Base-by-base conservation (phyloP, 2,888 invertebrate genomes). In the Zonitis immaculata region DNA sequence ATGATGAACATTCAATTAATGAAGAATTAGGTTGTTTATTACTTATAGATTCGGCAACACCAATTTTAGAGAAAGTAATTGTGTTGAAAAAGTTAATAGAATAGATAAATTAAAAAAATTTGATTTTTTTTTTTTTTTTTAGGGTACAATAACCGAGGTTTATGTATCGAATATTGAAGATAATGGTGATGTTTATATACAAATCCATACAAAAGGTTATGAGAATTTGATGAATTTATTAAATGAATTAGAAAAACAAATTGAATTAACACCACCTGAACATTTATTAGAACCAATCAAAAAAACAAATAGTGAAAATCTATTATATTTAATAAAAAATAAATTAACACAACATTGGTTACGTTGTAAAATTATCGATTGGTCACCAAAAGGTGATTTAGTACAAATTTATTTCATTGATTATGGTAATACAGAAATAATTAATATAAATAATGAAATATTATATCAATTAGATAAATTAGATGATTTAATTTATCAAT, bases 331-430 rank as follows among this genome's bases (percentile, higher is more conserved):
- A 26, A 76, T 77, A 1, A 74, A 76, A 56, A 76, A 58, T 11
- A 68, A 71, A 14, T 64, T 73, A 1, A 73, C 68, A 45, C 63
- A 65, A 1, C 68, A 71, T 32, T 78, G 80, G 79, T 77, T 77
- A 60, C 75, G 83, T 12, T 78, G 77, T 3, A 73, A 73, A 53
- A 69, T 82, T 6, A 68, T 75, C n/a, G 72, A 74, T 50, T 73
- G 73, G 62, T 70, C 71, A 7, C 70, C 73, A 1, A 65, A 73
- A 5, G 72, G 71, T 4, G 71, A 76, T 39, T 69, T 75, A 35
- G 76, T 78, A 0, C 77, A 77, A 6, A 76, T 82, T 3, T 78
- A 78, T 51, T 79, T 79, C 54, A 75, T 84, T 9, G 85, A 85
- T 62, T 74, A 77, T 56, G 84, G 84, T 0, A 72, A 75, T 18